Conservation (phyloP, 2,113 vertebrate species). For the Protobothrops flavoviridis region DNA sequence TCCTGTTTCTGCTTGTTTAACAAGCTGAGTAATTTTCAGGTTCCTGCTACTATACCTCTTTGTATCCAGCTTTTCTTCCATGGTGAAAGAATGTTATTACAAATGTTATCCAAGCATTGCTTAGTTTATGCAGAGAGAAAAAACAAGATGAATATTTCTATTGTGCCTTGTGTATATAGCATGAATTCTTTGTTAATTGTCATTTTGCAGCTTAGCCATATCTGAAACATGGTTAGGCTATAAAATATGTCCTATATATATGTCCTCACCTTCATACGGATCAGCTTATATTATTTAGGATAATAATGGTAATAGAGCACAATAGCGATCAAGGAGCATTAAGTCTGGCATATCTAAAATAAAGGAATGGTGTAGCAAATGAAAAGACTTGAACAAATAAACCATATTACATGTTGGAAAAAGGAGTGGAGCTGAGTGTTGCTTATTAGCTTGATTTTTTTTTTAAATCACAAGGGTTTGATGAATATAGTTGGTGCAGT, state of each 20-base stretch:
- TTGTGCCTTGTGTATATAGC: neutral
- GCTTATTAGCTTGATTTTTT: neutral
- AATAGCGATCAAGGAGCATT: neutral
- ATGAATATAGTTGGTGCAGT: neutral
- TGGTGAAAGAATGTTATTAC: neutral
- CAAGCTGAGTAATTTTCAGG: neutral
- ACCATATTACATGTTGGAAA: neutral
- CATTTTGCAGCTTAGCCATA: neutral
- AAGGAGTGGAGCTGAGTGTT: neutral
- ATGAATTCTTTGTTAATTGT: neutral
- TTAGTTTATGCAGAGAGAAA: neutral
- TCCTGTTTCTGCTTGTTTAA: neutral
- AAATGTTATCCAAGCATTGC: neutral
- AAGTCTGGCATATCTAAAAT: neutral
- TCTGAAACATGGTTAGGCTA: neutral
- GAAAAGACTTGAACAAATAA: neutral
- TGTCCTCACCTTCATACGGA: neutral
- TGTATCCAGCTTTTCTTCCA: neutral
- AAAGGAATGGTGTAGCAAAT: neutral
- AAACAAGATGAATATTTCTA: neutral
- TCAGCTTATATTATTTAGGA: neutral
- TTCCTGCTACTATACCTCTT: neutral
- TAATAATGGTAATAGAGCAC: neutral
- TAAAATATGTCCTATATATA: neutral
- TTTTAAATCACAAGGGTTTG: neutral